phyloP scores from a whole-genome alignment of 2,797 vertebrate species.

The Pelochelys cantorii region DNA sequence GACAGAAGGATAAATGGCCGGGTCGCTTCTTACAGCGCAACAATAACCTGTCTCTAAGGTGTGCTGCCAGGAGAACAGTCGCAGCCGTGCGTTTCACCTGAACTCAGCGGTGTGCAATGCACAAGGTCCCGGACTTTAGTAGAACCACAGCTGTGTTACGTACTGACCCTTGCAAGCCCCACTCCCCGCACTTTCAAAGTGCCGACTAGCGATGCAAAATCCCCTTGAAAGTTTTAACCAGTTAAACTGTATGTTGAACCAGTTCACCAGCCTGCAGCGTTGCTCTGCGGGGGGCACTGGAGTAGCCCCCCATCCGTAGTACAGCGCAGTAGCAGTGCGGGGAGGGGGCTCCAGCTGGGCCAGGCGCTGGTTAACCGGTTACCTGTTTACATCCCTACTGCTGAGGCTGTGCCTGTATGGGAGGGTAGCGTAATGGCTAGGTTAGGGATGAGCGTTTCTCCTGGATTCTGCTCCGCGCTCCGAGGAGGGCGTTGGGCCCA shows the following conservation, averaged over 20 bases:
- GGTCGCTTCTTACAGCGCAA: neutral
- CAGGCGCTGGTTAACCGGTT: no score
- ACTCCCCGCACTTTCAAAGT: neutral
- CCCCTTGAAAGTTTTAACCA: no score
- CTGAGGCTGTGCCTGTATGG: neutral
- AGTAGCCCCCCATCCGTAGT: no score
- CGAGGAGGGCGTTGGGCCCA: neutral
- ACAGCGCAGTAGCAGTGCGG: no score
- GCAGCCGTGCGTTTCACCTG: neutral
- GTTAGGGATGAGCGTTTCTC: neutral
- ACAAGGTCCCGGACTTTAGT: neutral
- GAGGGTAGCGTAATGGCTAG: neutral
- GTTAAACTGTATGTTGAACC: no score
- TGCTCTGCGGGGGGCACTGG: no score
- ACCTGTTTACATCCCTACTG: no score
- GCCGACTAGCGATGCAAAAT: neutral
- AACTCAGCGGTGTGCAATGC: neutral
- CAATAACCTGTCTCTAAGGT: neutral
- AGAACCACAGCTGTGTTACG: neutral
- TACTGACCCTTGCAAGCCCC: neutral
- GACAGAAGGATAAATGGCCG: neutral
- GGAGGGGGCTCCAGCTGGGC: no score
- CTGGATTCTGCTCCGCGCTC: neutral
- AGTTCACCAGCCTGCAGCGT: no score
- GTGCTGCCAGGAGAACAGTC: neutral